phyloP scores from a whole-genome alignment of 37 sponge, comb jelly and placozoan genomes.

The Aplysina aerophoba region DNA sequence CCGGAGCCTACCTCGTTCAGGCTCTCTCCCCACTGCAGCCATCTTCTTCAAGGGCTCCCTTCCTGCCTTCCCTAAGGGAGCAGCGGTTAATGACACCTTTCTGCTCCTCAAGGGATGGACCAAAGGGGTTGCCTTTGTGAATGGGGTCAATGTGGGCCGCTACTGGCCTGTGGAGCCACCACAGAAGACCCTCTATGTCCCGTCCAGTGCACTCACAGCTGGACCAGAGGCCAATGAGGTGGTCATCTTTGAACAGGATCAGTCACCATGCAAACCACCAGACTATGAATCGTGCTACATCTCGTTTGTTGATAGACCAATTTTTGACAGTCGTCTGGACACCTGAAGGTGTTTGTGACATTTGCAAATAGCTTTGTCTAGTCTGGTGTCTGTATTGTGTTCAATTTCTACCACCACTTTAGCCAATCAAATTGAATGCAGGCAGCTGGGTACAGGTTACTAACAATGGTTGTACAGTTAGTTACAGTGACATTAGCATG shows the following conservation, averaged over 20 bases:
- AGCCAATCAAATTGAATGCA: too few species aligned
- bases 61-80: constrained; percentile 25
- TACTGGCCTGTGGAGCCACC: constrained; percentile 96
- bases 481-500: too few species aligned
- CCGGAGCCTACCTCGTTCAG: not conserved
- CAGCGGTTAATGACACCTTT: constrained; percentile 52
- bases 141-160: constrained; percentile 90
- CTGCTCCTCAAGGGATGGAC: constrained; percentile 62
- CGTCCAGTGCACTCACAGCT: constrained; percentile 66
- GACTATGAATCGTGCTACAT: constrained; percentile 13
- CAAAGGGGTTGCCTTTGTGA: constrained; percentile 88
- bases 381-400: too few species aligned
- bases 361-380: too few species aligned
- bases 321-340: constrained; percentile 30
- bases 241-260: constrained; percentile 72
- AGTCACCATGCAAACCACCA: constrained; percentile 59
- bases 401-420: too few species aligned
- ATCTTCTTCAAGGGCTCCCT: constrained; percentile 43
- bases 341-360: too few species aligned
- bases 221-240: constrained; percentile 42
- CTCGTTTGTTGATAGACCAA: constrained; percentile 52
- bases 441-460: too few species aligned
- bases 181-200: constrained; percentile 95
- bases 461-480: too few species aligned
- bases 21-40: constrained; percentile 13